phyloP scores from a whole-genome alignment of 2,888 invertebrate genomes.

The Miltochrista miniata region DNA sequence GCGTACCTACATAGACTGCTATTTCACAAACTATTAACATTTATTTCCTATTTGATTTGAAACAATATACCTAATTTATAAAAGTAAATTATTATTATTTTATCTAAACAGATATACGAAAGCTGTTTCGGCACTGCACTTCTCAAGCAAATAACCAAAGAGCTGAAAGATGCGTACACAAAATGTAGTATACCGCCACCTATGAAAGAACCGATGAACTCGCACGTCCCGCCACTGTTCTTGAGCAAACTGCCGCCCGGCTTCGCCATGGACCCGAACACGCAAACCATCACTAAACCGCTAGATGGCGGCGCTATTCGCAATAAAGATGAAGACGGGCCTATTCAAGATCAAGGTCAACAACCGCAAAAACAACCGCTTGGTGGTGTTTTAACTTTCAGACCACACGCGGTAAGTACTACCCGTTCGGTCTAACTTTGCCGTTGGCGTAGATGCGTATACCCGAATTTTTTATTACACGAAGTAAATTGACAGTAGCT shows the following conservation, averaged over 20 bases:
- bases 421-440: too few species aligned
- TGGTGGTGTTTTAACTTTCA: conserved; percentile 79
- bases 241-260: conserved; percentile 73
- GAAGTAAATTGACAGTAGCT: too few species aligned
- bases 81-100: not conserved
- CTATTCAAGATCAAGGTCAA: conserved; percentile 55
- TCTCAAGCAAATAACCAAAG: conserved; percentile 86
- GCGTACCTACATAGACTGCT: too few species aligned
- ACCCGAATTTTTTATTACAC: too few species aligned
- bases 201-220: conserved; percentile 64
- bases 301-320: conserved; percentile 70
- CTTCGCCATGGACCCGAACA: conserved; percentile 71
- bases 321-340: conserved; percentile 61
- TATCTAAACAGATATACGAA: conserved; percentile 84
- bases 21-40: too few species aligned
- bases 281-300: conserved; percentile 73
- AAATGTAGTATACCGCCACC: conserved; percentile 85
- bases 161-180: conserved; percentile 86
- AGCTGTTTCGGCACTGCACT: conserved; percentile 88
- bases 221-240: conserved; percentile 64
- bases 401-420: conserved; percentile 74
- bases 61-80: too few species aligned
- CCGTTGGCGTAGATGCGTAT: too few species aligned
- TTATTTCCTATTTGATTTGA: too few species aligned
- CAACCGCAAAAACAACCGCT: conserved; percentile 73